phyloP scores from a whole-genome alignment of 2,888 invertebrate genomes.

The Acleris emargana region DNA sequence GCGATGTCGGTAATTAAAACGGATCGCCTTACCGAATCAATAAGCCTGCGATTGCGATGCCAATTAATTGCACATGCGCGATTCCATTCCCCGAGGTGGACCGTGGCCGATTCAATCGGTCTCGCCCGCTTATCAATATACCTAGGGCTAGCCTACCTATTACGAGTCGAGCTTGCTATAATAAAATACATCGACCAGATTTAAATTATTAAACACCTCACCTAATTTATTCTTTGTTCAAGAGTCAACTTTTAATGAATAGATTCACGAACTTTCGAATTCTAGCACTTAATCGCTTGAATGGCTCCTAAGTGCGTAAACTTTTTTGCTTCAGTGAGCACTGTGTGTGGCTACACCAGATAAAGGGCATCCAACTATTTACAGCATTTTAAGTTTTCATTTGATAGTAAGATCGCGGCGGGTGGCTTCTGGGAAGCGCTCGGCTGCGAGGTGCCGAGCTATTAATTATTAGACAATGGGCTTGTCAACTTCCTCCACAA shows the following conservation, averaged over 20 bases:
- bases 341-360: conserved; percentile 58
- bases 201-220: no score
- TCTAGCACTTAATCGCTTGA: no score
- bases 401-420: conserved; percentile 56
- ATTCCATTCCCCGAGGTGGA: conserved; percentile 58
- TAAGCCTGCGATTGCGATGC: conserved; percentile 74
- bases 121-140: conserved; percentile 26
- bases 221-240: no score
- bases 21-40: conserved; percentile 82
- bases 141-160: neutral
- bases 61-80: conserved; percentile 78
- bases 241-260: no score
- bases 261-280: no score
- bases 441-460: conserved; percentile 52
- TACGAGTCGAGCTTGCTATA: neutral
- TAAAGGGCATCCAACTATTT: conserved; percentile 46
- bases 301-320: neutral
- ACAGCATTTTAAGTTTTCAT: conserved; percentile 59
- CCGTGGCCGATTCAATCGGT: conserved; percentile 51
- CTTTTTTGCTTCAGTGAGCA: conserved; percentile 34
- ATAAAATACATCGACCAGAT: no score
- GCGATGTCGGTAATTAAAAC: conserved; percentile 80
- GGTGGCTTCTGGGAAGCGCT: conserved; percentile 65
- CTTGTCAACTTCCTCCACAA: conserved; percentile 61
- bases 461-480: conserved; percentile 70